Base-by-base conservation (phyloP, 2,797 vertebrate genomes). In the Moxostoma hubbsi region DNA sequence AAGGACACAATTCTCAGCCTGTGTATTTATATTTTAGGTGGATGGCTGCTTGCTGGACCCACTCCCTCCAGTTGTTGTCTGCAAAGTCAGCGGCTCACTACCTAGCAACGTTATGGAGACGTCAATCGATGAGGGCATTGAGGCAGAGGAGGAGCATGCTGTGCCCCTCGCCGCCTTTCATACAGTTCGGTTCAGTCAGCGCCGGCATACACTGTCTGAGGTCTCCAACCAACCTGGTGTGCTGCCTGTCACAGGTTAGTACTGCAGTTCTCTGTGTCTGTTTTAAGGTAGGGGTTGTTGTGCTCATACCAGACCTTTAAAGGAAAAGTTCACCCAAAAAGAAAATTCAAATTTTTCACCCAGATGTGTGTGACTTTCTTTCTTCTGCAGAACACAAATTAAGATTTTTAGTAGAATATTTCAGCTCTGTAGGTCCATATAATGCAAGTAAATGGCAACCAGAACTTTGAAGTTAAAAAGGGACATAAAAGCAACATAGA, bases 51-150 rank as follows among this genome's bases (percentile, higher is more conserved):
- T 99, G 81, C 91, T 98, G 81, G 98, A 99, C 86, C 97, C 97
- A 0, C 89, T 98, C 55, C 94, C 97, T 9, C 89, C 95, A 0
- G 64, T 93, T 80, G 90, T 92, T 81, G 89, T 92, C 6, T 94
- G 96, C 87, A 99, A 98, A 77, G 96, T 95, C 18, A 97, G 97
- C 90, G 94, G 96, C 53, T 96, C 97, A 0, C 93, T 97, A 65
- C 96, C 97, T 24, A 95, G 93, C 89, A 97, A 95, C 91, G 94
- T 97, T 96, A 98, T 98, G 96, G 97, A 99, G 86, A 97, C 96
- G 0, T 98, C 96, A 0, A 99, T 99, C 0, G 97, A 99, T 0
- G 97, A 99, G 86, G 98, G 98, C 0, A 94, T 98, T 0, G 98
- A 99, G 92, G 90, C 97, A 0, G 97, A 98, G 82, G 97, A 95